Evolutionary conservation across 2,888 invertebrate genomes (phyloP).

Genomic region (Dryadula phaetusa): DNA sequence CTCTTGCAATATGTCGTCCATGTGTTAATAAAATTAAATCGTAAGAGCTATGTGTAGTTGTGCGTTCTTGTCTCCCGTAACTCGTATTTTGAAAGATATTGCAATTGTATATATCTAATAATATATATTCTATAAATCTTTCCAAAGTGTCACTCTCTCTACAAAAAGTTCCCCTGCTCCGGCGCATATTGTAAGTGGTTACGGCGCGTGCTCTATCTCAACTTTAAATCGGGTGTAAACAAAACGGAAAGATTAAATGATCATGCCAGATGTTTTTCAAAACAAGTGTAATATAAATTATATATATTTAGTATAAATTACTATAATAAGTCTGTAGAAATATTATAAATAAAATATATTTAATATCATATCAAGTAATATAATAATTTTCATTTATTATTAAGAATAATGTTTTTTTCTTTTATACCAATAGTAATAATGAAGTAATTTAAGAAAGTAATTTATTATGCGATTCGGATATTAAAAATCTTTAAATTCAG

Average conservation of each 20-base stretch:
- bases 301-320: neutral
- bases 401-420: neutral
- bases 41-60: neutral
- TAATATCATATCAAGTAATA: neutral
- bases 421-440: neutral
- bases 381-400: neutral
- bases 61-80: neutral
- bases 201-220: conserved; percentile 72
- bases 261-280: conserved; percentile 30
- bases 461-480: no score
- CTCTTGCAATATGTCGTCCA: conserved; percentile 54
- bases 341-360: neutral
- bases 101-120: neutral
- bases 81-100: no score
- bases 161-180: conserved; percentile 60
- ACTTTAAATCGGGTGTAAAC: conserved; percentile 62
- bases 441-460: conserved; percentile 22
- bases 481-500: conserved; percentile 73
- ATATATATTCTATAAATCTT: conserved; percentile 58
- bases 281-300: conserved; percentile 35
- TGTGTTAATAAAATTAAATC: conserved; percentile 45
- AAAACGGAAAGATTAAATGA: conserved; percentile 53
- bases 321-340: neutral
- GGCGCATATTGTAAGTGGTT: conserved; percentile 64
- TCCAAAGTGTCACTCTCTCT: conserved; percentile 62